These are phyloP conservation scores for Microplitis mediator DNA, from an alignment of 1,140 invertebrate species.

Conservation along the genomic window DNA sequence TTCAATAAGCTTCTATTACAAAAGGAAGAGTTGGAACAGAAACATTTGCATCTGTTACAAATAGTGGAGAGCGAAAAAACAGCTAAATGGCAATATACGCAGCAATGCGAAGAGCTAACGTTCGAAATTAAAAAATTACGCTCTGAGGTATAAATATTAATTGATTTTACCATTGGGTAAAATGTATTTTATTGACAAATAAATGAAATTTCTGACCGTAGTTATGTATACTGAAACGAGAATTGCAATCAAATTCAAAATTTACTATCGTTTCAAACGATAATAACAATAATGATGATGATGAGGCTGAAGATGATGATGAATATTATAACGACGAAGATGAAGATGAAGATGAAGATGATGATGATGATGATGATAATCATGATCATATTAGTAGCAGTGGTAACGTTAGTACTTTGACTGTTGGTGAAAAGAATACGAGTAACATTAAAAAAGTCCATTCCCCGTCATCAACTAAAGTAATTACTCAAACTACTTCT, in stretches of 20 bases:
- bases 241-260: conserved; percentile 66
- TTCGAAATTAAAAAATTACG: conserved; percentile 89
- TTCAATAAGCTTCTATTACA: conserved; percentile 91
- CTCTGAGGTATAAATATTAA: conserved; percentile 71
- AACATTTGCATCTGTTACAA: conserved; percentile 89
- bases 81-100: conserved; percentile 91
- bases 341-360: no score
- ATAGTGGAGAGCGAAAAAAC: conserved; percentile 93
- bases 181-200: no score
- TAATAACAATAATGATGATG: no score
- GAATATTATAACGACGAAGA: no score
- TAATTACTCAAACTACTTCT: no score
- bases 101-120: conserved; percentile 88
- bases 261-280: not conserved
- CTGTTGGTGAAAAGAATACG: no score
- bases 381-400: not conserved
- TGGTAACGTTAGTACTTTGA: not conserved
- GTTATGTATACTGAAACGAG: conserved; percentile 83
- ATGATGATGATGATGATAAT: no score
- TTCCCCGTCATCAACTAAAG: no score
- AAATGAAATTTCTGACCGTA: conserved; percentile 46
- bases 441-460: no score
- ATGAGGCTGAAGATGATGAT: no score
- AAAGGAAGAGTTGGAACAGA: conserved; percentile 92
- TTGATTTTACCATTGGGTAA: no score